A percentile compares a stretch with the other conserved stretches of the same genome.
Evolutionary conservation across 2,888 invertebrate genomes (phyloP).

Genomic region (Aelia acuminata): DNA sequence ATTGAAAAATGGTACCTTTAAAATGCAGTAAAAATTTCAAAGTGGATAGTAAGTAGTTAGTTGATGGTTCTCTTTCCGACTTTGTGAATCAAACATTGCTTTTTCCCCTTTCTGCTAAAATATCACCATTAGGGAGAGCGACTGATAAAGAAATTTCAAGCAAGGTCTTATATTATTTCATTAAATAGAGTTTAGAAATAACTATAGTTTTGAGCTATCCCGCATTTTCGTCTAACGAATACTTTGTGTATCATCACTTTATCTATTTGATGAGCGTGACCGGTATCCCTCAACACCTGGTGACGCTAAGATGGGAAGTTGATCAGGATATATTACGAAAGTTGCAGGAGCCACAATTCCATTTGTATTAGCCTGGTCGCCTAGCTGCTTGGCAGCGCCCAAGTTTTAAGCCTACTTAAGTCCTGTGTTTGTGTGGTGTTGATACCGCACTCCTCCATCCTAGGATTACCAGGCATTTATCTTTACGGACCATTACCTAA

Average conservation of each 20-base stretch:
- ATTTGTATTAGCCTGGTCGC: background rate
- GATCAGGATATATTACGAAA: conserved; percentile 34
- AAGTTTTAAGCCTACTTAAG: conserved; percentile 41
- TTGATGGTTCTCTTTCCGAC: no score
- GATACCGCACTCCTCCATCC: conserved; percentile 22
- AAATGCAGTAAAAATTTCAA: no score
- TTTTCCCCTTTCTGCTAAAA: no score
- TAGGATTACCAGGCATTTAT: conserved; percentile 19
- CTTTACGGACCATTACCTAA: conserved; percentile 26
- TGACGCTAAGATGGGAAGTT: background rate
- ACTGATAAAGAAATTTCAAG: no score
- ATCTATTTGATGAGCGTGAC: background rate
- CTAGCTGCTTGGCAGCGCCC: background rate
- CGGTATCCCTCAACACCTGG: background rate
- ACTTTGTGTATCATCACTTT: background rate
- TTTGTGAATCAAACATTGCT: no score
- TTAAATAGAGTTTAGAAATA: no score
- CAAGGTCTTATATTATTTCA: no score
- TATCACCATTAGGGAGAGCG: no score
- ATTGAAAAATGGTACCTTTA: no score
- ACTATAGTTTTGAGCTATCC: no score
- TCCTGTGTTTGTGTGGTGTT: conserved; percentile 37
- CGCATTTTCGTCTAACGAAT: no score
- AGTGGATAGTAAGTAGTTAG: no score
- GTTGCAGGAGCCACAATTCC: background rate